Base-by-base conservation (phyloP, 2,888 invertebrate genomes). In the Zaprionus bogoriensis region DNA sequence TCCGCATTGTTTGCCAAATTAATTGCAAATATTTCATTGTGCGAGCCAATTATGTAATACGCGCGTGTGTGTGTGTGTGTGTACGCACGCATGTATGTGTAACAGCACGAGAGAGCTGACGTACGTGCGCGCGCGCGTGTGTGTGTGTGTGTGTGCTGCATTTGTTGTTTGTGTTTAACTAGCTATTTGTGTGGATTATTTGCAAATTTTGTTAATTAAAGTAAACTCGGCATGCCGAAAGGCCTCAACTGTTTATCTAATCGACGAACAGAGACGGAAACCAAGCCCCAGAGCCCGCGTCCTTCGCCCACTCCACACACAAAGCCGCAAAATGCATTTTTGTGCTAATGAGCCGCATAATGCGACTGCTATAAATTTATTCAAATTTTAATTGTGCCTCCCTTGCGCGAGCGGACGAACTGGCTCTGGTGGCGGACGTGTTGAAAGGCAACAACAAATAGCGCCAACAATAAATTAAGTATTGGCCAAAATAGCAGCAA, bases 301-400 rank as follows among this genome's bases (percentile, higher is more conserved):
- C 6, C 5, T 27, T 2, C n/a, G 4, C n/a, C 4, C 5, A 2
- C 20, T 22, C 5, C 5, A n/a, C 4, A 2, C 12, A 4, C 17
- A 20, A 61, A 42, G 42, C 19, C 17, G 39, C 6, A 45, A 70
- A n/a, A 50, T 66, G 57, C 54, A 53, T 60, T 70, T 59, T 60
- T 41, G 20, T 54, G 59, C 75, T 81, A 81, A 81, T 81, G 87
- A 86, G 68, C 75, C 87, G 59, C 75, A 81, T 84, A 84, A 86
- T 86, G 78, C 44, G 45, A 44, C 28, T 57, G 61, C 63, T 44
- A 77, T 71, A 60, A 80, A 77, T 78, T 67, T 62, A 79, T 80
- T 71, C 59, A 65, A 71, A 85, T 70, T 87, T 62, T 66, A 87
- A 77, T 82, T 75, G 54, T 62, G 63, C 48, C 47, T 38, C 23